Evolutionary conservation across 1,140 invertebrate genomes (phyloP).

Genomic region (Ericerus pela): DNA sequence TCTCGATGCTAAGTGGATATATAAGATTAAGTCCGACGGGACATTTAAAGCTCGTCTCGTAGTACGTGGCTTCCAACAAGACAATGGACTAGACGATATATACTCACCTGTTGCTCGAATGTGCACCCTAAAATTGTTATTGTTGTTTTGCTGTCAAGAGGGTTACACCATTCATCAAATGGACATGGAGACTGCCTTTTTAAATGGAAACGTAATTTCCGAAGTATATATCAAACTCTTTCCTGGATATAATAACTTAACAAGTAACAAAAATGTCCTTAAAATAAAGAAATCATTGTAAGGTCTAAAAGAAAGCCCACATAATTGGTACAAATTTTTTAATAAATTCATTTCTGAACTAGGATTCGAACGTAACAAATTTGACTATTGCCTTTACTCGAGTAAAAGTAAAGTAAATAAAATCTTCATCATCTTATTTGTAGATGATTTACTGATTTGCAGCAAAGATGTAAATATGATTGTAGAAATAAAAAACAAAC

Average conservation of each 20-base stretch:
- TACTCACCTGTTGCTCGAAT: constrained; percentile 22
- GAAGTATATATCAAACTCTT: constrained; percentile 26
- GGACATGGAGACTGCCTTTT: constrained; percentile 24
- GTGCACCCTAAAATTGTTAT: constrained; percentile 20
- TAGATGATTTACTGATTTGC: constrained; percentile 14
- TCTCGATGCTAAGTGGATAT: constrained; percentile 20
- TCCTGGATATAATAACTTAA: constrained; percentile 11
- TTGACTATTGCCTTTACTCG: constrained; percentile 17
- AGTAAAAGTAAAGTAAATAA: background rate
- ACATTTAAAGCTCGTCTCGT: constrained; percentile 22
- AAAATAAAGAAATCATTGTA: constrained; percentile 22
- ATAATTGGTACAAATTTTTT: constrained; percentile 22
- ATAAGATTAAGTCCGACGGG: constrained; percentile 19
- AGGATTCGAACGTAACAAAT: constrained; percentile 3
- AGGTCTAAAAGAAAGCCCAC: constrained; percentile 22
- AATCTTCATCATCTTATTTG: constrained; percentile 12
- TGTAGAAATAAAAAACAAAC: background rate
- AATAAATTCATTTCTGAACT: background rate
- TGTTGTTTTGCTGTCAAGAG: constrained; percentile 16
- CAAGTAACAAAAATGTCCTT: constrained; percentile 5
- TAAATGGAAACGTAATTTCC: constrained; percentile 24
- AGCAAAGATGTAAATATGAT: background rate
- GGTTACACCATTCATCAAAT: constrained; percentile 16
- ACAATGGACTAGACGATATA: constrained; percentile 17
- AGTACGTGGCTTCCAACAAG: constrained; percentile 21